These are phyloP conservation scores for Pediacus dermestoides DNA, from an alignment of 2,888 invertebrate genomes.

Conservation along the genomic window DNA sequence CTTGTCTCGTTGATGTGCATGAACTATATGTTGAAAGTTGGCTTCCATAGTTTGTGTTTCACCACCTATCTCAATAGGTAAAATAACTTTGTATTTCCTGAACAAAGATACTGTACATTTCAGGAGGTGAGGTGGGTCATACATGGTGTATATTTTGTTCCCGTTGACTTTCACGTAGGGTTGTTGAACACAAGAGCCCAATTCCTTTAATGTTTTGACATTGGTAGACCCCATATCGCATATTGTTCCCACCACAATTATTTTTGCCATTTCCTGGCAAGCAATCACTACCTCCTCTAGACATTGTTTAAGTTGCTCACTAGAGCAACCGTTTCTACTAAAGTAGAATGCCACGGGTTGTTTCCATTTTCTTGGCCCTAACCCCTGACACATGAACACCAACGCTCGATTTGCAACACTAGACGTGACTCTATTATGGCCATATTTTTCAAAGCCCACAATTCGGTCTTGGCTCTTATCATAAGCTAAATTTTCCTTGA, in stretches of 20 bases:
- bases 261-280: background rate
- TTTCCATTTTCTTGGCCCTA: constrained; percentile 17
- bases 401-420: constrained; percentile 12
- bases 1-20: constrained; percentile 7
- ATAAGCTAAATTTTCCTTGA: constrained; percentile 17
- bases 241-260: background rate
- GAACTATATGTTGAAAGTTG: no score
- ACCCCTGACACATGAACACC: constrained; percentile 13
- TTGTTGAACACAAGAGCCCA: constrained; percentile 8
- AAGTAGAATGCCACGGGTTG: constrained; percentile 27
- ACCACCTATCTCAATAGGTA: constrained; percentile 10
- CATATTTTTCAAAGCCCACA: constrained; percentile 17
- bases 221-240: constrained; percentile 1
- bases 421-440: background rate
- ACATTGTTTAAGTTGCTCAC: constrained; percentile 8
- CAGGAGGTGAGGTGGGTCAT: constrained; percentile 19
- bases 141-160: constrained; percentile 14
- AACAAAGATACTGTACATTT: constrained; percentile 19
- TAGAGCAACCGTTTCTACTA: constrained; percentile 15
- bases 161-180: constrained; percentile 2
- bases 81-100: constrained; percentile 18
- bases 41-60: background rate
- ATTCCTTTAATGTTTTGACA: constrained; percentile 15
- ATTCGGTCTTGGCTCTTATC: constrained; percentile 13
- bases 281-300: background rate